Percentiles rank a stretch among this genome's conserved stretches.
These are phyloP conservation scores for Arremon brunneinucha DNA, from an alignment of 2,797 vertebrate species.

Conservation along the genomic window DNA sequence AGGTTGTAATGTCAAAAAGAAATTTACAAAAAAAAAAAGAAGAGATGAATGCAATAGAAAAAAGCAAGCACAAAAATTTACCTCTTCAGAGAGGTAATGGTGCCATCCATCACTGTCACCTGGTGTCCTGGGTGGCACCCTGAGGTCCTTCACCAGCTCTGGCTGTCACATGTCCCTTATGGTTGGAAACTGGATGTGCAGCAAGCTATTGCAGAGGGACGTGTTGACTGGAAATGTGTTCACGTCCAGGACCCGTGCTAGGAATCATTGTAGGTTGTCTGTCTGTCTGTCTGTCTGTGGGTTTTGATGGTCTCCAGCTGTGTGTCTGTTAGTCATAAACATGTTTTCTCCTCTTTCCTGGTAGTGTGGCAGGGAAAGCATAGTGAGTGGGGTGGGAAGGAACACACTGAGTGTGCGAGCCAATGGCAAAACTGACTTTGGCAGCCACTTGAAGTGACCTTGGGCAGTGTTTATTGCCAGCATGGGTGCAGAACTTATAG, in stretches of 20 bases:
- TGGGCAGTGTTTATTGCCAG: not conserved
- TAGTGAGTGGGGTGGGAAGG: not conserved
- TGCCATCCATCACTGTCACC: not conserved
- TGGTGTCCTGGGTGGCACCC: not conserved
- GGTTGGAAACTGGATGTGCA: not conserved
- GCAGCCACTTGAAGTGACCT: not conserved
- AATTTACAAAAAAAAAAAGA: not conserved
- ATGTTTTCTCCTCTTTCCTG: constrained; percentile 15
- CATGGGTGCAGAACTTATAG: not conserved
- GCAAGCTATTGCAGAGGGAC: not conserved
- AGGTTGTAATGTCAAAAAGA: not conserved
- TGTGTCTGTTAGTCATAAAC: constrained; percentile 23
- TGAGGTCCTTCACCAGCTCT: not conserved
- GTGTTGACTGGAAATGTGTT: not conserved
- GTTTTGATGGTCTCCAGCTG: constrained; percentile 38
- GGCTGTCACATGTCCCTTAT: not conserved
- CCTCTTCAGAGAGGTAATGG: not conserved
- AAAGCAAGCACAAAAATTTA: not conserved
- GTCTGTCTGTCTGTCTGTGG: not conserved
- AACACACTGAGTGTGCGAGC: accelerated
- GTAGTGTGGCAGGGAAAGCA: not conserved
- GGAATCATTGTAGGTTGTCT: not conserved
- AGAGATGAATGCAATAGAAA: not conserved
- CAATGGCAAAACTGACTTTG: not conserved
- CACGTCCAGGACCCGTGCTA: accelerated